Evolutionary conservation across 2,888 invertebrate genomes (phyloP).

Genomic region (Cryptops parisi): DNA sequence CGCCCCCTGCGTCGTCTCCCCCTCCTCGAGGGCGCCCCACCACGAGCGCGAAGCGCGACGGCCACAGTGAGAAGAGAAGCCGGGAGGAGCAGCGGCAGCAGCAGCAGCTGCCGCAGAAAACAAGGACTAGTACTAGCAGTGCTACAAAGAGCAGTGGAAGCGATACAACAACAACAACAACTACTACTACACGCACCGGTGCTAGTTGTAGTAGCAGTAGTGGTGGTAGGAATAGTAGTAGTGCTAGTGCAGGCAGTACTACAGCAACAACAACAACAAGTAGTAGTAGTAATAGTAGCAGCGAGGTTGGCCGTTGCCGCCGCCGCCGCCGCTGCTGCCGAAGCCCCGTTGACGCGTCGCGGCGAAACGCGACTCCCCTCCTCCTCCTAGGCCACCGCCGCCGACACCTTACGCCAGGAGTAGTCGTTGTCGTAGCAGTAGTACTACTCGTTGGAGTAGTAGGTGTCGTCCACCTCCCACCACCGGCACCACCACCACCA

Average conservation of each 20-base stretch:
- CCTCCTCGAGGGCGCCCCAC: background rate
- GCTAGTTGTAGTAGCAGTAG: no score
- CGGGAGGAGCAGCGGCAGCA: background rate
- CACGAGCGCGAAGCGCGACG: background rate
- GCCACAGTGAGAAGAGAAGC: background rate
- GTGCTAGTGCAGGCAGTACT: no score
- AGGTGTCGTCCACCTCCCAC: background rate
- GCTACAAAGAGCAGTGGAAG: background rate
- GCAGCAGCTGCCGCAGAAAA: background rate
- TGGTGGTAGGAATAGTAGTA: no score
- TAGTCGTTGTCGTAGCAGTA: no score
- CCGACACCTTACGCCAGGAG: no score
- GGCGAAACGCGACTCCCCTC: background rate
- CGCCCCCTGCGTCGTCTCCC: background rate
- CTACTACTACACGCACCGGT: no score
- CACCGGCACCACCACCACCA: background rate
- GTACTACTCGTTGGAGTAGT: no score
- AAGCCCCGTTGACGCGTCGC: background rate
- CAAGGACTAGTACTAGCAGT: no score
- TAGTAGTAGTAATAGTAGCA: no score
- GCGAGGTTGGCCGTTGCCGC: background rate
- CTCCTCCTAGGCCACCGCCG: background rate
- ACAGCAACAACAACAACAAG: no score
- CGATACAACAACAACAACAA: no score
- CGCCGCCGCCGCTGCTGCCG: background rate